These are phyloP conservation scores for Arctocebus calabarensis DNA, from an alignment of 2,797 vertebrate species.

Conservation along the genomic window DNA sequence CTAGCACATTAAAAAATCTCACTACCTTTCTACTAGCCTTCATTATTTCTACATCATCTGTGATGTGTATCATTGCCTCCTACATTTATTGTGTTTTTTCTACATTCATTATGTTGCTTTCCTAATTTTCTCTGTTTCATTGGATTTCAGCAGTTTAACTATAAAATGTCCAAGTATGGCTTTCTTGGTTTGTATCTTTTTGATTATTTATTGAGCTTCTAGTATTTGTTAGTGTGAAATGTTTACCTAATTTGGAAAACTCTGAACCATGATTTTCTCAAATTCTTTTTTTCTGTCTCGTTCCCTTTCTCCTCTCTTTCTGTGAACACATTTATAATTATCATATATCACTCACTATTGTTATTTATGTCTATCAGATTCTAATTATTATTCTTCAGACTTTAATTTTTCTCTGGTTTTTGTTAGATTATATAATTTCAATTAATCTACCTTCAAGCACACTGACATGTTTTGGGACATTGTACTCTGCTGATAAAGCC, in stretches of 20 bases:
- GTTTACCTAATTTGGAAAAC: neutral
- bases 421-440: neutral
- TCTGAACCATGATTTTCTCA: neutral
- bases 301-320: neutral
- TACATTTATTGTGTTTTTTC: neutral
- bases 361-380: neutral
- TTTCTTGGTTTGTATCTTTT: neutral
- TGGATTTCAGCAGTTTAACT: neutral
- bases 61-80: neutral
- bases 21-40: neutral
- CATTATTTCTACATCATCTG: neutral
- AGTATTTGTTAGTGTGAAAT: neutral
- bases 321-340: neutral
- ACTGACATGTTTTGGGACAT: neutral
- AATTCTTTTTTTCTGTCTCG: neutral
- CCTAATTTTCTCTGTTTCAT: neutral
- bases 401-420: neutral
- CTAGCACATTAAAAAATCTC: neutral
- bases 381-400: neutral
- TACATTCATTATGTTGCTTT: neutral
- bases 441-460: neutral
- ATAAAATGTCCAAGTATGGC: neutral
- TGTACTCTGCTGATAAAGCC: neutral
- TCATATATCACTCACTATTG: neutral
- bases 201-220: neutral